Evolutionary conservation across 2,888 invertebrate species (phyloP).

Genomic region (Mellilla xanthometata): DNA sequence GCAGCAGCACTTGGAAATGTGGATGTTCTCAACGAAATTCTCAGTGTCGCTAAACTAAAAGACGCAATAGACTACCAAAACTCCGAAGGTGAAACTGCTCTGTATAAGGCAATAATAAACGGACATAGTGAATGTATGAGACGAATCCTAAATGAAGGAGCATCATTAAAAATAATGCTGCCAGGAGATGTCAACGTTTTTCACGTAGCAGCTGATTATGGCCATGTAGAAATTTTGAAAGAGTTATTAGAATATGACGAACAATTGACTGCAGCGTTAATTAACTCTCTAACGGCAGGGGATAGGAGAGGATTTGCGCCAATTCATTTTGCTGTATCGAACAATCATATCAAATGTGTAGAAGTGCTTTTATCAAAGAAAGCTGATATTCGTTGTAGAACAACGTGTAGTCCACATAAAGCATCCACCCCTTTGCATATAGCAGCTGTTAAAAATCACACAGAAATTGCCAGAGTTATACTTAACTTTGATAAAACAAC

Average conservation of each 20-base stretch:
- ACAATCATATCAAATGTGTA: constrained; percentile 73
- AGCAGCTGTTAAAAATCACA: constrained; percentile 65
- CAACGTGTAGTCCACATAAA: constrained; percentile 64
- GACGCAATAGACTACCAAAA: constrained; percentile 73
- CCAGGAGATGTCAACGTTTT: constrained; percentile 78
- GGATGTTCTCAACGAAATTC: constrained; percentile 75
- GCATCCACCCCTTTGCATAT: constrained; percentile 73
- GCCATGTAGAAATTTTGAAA: constrained; percentile 78
- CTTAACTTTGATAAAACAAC: constrained; percentile 64
- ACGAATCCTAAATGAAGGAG: constrained; percentile 70
- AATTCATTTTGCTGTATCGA: constrained; percentile 80
- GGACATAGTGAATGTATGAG: constrained; percentile 67
- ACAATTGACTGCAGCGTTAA: constrained; percentile 48
- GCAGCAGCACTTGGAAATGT: constrained; percentile 75
- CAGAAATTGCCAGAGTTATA: constrained; percentile 59
- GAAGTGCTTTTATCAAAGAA: constrained; percentile 65
- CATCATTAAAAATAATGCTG: constrained; percentile 63
- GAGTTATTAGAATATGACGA: constrained; percentile 72
- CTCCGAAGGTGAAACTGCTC: constrained; percentile 72
- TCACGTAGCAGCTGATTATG: constrained; percentile 83
- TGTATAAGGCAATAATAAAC: constrained; percentile 69
- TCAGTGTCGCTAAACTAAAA: constrained; percentile 71
- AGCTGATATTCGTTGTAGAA: constrained; percentile 68
- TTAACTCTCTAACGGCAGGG: constrained; percentile 59
- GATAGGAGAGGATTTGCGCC: constrained; percentile 72